Base-by-base conservation (phyloP, 2,797 vertebrate species). In the Pelochelys cantorii region DNA sequence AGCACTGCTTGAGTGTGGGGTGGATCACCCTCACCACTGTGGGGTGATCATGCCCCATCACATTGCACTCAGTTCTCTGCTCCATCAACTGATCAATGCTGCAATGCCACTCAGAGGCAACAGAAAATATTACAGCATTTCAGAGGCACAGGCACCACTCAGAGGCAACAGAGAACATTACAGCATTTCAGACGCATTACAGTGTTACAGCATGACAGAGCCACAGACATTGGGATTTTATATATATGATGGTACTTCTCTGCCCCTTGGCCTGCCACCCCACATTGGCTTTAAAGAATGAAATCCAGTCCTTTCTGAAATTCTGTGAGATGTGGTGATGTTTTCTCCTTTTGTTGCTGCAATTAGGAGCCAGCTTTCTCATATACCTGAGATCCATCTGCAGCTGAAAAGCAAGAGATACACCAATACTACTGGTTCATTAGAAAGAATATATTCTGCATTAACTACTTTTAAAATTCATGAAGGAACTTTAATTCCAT, bases 401-500 rank as follows among this genome's bases (percentile, higher is more conserved):
- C 93, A 91, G 81, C 81, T 83, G 81, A 62, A 42, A 92, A 87
- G 82, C 81, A 88, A 87, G 84, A 97, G 79, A 94, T 85, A 42
- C 87, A 85, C 83, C 79, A 79, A 12, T 93, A 78, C 93, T 65
- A 90, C 79, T 78, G 87, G 88, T 93, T 97, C 93, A 89, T 86
- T 59, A 95, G 96, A 18, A 93, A 96, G 95, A 97, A 90, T 90
- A 68, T 92, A 94, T 94, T 93, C 93, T 95, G 90, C 95, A 93
- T 97, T 96, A 96, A 96, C 94, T 95, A 93, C 88, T 95, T 97
- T 92, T 96, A 97, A 97, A 94, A 98, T 97, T 97, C 95, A 96
- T 96, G 97, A 97, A 96, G 96, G 94, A 85, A 96, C 96, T 96
- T 97, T 97, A 97, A 96, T 97, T 97, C 96, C 93, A 91, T 97